phyloP scores from a whole-genome alignment of 2,888 invertebrate genomes.

The Drosophila prostipennis region DNA sequence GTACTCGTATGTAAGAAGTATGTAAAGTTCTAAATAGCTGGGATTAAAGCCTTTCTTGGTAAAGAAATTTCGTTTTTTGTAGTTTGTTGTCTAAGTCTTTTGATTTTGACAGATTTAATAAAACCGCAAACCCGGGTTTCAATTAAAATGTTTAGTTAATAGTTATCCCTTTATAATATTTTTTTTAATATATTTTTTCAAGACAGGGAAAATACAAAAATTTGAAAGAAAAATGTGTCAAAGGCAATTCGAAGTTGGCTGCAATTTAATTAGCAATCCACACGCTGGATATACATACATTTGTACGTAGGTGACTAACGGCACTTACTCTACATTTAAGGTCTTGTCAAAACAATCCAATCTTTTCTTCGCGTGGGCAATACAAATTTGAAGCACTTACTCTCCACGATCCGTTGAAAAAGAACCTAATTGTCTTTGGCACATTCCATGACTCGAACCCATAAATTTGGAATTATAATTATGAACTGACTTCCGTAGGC shows the following conservation, averaged over 20 bases:
- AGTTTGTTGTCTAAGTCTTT: constrained; percentile 70
- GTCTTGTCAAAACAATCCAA: neutral
- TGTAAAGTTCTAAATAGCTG: neutral
- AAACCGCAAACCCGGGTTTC: too few relatives aligned
- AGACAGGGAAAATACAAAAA: neutral
- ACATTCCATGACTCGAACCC: constrained; percentile 16
- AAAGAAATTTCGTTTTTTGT: neutral
- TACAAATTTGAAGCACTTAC: neutral
- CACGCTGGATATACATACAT: neutral
- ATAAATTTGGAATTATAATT: constrained; percentile 12
- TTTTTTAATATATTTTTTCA: too few relatives aligned
- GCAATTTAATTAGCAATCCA: neutral
- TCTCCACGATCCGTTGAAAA: constrained; percentile 13
- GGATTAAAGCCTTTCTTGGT: too few relatives aligned
- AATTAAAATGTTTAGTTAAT: too few relatives aligned
- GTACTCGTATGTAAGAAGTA: neutral
- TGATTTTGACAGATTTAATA: constrained; percentile 39
- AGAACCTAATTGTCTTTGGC: constrained; percentile 10
- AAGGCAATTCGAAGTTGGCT: too few relatives aligned
- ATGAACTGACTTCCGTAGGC: constrained; percentile 29
- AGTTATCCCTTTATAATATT: too few relatives aligned
- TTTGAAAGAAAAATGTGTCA: neutral
- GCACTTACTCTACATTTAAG: constrained; percentile 10
- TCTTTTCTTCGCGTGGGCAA: constrained; percentile 6
- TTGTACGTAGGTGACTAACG: constrained; percentile 17